Evolutionary conservation across 2,888 invertebrate species (phyloP), one percentile per base, ranked within the genome.

Genomic region (Meteorus cinctellus): DNA sequence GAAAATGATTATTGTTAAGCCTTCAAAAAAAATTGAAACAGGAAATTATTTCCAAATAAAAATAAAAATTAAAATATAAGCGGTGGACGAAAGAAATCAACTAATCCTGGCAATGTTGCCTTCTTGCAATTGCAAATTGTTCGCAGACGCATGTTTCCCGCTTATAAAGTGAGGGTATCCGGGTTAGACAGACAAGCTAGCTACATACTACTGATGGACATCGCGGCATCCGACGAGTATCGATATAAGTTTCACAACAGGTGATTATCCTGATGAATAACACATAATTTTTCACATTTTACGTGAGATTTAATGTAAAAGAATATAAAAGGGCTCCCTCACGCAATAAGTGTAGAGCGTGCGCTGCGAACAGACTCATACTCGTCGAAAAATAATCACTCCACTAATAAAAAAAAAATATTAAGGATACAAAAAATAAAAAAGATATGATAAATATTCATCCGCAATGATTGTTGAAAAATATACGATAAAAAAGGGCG

Each of bases 181-280:
- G 97, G 97, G 90, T 94, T 98, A 92, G 97, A 98, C 94, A 97
- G 96, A 93, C 95, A 96, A 92, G 95, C 97, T 92, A 98, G 97
- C 93, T 98, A 98, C 94, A 97, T 97, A 91, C 94, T 97, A 89
- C 94, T 98, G 91, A 96, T 98, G 96, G 97, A 98, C 94, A 96
- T 97, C 92, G 96, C 97, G 89, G 96, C 97, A 89, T 96, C 97
- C 87, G 97, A 98, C 92, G 97, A 97, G 93, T 97, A 96, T 93
- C 94, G 96, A 93, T 96, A 96, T 94, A 96, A 96, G 93, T 96
- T 96, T 93, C 96, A 96, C 92, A 96, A 96, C 95, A 95, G 96
- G 95, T 95, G 94, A 91, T 85, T 84, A 84, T 81, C 81, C 81
- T 82, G 80, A 69, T 72, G 72, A 55, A 72, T 71, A 59, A 77